Base-by-base conservation (phyloP, 2,888 invertebrate species). In the Xylophagus ater region DNA sequence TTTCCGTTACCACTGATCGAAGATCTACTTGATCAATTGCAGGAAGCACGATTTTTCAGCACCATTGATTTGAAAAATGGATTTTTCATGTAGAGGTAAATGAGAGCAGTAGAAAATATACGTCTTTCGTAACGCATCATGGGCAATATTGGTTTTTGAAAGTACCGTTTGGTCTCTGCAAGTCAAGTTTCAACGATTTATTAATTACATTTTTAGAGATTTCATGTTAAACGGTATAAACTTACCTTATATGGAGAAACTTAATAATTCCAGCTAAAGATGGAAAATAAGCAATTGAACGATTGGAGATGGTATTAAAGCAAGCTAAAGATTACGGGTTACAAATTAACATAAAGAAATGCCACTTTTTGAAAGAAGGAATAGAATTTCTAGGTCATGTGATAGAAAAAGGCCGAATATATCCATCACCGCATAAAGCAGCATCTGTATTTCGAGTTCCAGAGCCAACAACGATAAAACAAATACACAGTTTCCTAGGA, bases 101-200 rank as follows among this genome's bases (percentile, higher is more conserved):
- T 10, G 39, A 47, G 37, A 37, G 41, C 3, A 55, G 52, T 39
- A 12, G 20, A 15, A 41, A 41, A 46, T 59, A 51, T 18, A 59
- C 57, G 0, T 51, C 56, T 1, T 59, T 60, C 38, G 47, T 57
- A 2, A 55, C 54, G 0, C 54, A 53, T 2, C 49, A 50, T 10
- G 53, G 55, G 1, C 53, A 54, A 18, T 58, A 47, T 24, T 51
- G 58, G 9, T 57, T 53, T 28, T 21, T 35, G 2, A 43, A 45
- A 30, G 42, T 54, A 30, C 64, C 62, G 1, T 66, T 65, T 51
- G 64, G 63, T 4, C 37, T 63, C n/a, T n/a, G n/a, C n/a, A n/a
- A n/a, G n/a, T n/a, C n/a, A n/a, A 51, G 1, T 56, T 57, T 31
- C 54, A 58, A 29, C 43, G 49, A 8, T 44, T 47, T 26, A 41